These are phyloP conservation scores for Serilophus lunatus DNA, from an alignment of 2,113 vertebrate species.

Conservation along the genomic window DNA sequence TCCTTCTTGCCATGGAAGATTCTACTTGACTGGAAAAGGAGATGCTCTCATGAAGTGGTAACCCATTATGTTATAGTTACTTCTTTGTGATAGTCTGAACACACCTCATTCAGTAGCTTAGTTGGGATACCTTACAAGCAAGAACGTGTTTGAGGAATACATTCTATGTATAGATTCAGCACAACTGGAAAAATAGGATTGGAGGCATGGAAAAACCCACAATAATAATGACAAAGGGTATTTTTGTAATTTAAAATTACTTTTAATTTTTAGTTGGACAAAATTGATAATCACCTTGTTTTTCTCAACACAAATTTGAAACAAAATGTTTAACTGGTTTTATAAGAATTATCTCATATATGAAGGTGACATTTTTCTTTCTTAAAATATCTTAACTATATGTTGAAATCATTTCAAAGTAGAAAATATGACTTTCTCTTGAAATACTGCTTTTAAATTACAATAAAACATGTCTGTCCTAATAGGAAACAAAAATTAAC, in stretches of 20 bases:
- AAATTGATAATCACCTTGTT: neutral
- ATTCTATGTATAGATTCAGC: neutral
- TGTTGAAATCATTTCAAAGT: neutral
- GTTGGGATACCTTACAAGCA: neutral
- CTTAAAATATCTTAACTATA: neutral
- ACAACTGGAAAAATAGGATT: neutral
- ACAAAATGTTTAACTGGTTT: neutral
- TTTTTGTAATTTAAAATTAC: neutral
- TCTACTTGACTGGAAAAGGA: neutral
- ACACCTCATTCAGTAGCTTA: neutral
- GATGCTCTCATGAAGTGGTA: rapidly evolving
- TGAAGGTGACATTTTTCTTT: neutral
- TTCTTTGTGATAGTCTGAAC: neutral
- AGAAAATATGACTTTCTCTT: neutral
- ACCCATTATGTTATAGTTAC: neutral
- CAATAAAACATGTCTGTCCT: neutral
- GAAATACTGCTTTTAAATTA: neutral
- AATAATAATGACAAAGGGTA: rapidly evolving
- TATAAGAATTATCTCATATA: neutral
- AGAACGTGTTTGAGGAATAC: neutral
- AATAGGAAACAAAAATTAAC: neutral
- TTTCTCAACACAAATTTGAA: neutral
- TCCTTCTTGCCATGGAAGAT: neutral
- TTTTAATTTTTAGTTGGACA: neutral
- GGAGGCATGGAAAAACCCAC: rapidly evolving